Percentiles rank a stretch among this genome's conserved stretches.
These are phyloP conservation scores for Caenorhabditis imperialis DNA, from an alignment of 2,888 invertebrate genomes.

Conservation along the genomic window DNA sequence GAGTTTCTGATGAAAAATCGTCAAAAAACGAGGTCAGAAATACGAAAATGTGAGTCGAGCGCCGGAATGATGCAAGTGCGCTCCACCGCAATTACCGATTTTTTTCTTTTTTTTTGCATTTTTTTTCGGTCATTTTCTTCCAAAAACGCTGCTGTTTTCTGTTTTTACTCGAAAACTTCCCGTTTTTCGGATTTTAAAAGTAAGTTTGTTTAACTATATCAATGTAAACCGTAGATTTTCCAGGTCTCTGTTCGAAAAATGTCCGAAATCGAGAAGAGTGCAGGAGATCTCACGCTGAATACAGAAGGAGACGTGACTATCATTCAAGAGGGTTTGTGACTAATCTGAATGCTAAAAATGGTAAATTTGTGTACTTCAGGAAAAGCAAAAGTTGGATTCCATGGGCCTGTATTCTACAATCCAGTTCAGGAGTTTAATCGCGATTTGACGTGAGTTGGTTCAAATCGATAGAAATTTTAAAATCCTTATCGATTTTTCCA, in stretches of 20 bases:
- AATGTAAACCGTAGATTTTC: neutral
- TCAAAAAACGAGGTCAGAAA: too few relatives aligned
- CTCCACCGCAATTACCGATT: too few relatives aligned
- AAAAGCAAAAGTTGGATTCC: slow-evolving; percentile 69
- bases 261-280: slow-evolving; percentile 6
- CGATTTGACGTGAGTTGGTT: slow-evolving; percentile 84
- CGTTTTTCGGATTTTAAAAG: neutral
- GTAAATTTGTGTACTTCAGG: slow-evolving; percentile 49
- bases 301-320: slow-evolving; percentile 23
- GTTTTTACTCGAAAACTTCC: neutral
- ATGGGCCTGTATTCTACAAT: slow-evolving; percentile 89
- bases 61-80: too few relatives aligned
- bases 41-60: too few relatives aligned
- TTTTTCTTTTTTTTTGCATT: too few relatives aligned
- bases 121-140: neutral
- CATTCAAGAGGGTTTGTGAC: slow-evolving; percentile 35
- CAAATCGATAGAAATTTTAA: neutral
- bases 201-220: slow-evolving; percentile 1
- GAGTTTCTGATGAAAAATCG: too few relatives aligned
- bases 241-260: slow-evolving; percentile 16
- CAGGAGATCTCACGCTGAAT: slow-evolving; percentile 6
- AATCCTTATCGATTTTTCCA: slow-evolving; percentile 78
- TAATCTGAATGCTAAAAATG: neutral
- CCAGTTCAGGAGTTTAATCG: slow-evolving; percentile 97
- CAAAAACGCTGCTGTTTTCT: neutral